Evolutionary conservation across 2,888 invertebrate species (phyloP).

Genomic region (Dicyrtomina minuta): DNA sequence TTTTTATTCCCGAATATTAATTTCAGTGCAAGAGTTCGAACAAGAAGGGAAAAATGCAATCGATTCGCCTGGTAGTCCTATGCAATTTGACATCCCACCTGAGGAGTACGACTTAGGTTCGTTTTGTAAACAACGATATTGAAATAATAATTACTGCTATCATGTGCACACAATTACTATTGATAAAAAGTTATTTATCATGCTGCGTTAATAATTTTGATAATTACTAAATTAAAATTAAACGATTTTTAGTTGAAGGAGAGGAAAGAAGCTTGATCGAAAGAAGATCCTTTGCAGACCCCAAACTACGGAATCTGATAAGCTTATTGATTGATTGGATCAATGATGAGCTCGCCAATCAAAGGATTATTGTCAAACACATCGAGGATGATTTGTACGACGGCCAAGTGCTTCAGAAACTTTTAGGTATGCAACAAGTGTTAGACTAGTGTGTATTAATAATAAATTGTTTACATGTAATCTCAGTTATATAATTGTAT

Average conservation of each 20-base stretch:
- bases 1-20: background rate
- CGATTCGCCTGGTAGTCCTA: slow-evolving; percentile 92
- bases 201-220: too few relatives aligned
- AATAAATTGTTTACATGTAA: background rate
- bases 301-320: slow-evolving; percentile 79
- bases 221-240: background rate
- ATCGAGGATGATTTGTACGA: slow-evolving; percentile 97
- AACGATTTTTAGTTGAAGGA: slow-evolving; percentile 75
- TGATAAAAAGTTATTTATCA: background rate
- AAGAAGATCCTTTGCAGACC: slow-evolving; percentile 80
- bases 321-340: slow-evolving; percentile 99
- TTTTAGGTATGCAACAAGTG: slow-evolving; percentile 59
- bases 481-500: background rate
- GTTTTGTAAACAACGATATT: slow-evolving; percentile 54
- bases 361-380: slow-evolving; percentile 95
- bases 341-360: slow-evolving; percentile 93
- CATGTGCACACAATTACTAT: background rate
- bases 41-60: slow-evolving; percentile 95
- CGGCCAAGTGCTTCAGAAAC: slow-evolving; percentile 81
- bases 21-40: slow-evolving; percentile 86
- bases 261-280: slow-evolving; percentile 96
- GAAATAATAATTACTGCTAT: background rate
- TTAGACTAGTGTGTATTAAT: background rate
- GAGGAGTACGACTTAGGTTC: slow-evolving; percentile 88
- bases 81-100: slow-evolving; percentile 82